A percentile compares a stretch with the other conserved stretches of the same genome.
These are phyloP conservation scores for Myotis pilosus DNA, from an alignment of 2,797 vertebrate species.

Conservation along the genomic window DNA sequence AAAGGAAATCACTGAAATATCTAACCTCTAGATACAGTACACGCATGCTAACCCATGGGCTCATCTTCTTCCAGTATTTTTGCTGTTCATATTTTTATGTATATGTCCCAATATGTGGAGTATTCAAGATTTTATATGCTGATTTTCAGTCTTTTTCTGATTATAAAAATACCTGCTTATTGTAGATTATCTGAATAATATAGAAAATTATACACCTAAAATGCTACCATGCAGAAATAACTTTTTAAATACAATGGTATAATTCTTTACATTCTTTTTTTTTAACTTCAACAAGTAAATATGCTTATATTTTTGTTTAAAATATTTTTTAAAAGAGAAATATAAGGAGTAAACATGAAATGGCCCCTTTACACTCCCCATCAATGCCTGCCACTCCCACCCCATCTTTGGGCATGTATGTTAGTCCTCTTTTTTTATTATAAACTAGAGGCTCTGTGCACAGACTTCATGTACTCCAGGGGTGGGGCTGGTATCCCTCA, in stretches of 20 bases:
- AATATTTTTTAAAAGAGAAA: not conserved
- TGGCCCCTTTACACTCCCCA: not conserved
- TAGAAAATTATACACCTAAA: not conserved
- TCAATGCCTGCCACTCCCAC: not conserved
- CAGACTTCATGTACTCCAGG: accelerated
- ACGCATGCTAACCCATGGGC: not conserved
- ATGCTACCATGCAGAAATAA: not conserved
- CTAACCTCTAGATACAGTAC: not conserved
- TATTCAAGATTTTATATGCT: constrained; percentile 2
- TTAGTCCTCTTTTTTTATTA: not conserved
- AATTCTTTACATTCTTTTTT: constrained; percentile 17
- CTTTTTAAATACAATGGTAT: not conserved
- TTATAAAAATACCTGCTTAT: not conserved
- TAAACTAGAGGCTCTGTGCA: not conserved
- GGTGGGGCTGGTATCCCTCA: no score
- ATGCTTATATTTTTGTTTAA: not conserved
- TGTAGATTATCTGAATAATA: not conserved
- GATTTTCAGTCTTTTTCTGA: not conserved
- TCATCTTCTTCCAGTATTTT: not conserved
- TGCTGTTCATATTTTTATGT: not conserved
- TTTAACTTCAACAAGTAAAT: not conserved
- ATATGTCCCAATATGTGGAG: not conserved
- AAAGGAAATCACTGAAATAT: not conserved
- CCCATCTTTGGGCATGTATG: not conserved
- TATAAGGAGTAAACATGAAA: not conserved